Evolutionary conservation across 1,140 invertebrate species (phyloP).

Genomic region (Olivierus martensii): DNA sequence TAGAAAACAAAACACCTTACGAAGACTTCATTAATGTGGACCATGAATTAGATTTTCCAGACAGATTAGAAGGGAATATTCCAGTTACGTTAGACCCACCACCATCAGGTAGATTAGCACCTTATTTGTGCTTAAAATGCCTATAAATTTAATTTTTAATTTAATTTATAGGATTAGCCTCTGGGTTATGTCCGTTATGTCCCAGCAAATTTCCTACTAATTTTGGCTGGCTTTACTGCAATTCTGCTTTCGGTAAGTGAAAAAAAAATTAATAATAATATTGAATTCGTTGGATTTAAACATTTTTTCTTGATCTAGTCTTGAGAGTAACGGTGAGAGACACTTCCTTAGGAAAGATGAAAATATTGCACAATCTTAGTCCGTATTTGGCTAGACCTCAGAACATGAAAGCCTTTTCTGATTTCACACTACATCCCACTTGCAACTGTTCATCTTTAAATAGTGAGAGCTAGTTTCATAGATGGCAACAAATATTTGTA

Average conservation of each 20-base stretch:
- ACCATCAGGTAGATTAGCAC: too few relatives aligned
- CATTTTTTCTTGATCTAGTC: neutral
- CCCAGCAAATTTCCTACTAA: constrained; percentile 1
- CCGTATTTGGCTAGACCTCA: neutral
- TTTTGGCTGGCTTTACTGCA: constrained; percentile 3
- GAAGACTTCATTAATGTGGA: constrained; percentile 1
- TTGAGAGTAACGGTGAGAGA: neutral
- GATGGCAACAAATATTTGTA: too few relatives aligned
- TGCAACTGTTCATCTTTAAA: neutral
- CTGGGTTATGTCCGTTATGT: constrained; percentile 3
- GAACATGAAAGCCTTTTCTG: neutral
- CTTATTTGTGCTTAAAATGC: too few relatives aligned
- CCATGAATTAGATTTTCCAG: constrained; percentile 9
- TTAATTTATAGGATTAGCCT: neutral
- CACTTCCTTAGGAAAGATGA: neutral
- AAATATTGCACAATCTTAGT: constrained; percentile 8
- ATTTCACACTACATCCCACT: neutral
- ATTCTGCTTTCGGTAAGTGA: constrained; percentile 8
- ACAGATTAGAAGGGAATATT: constrained; percentile 8
- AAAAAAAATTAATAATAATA: too few relatives aligned
- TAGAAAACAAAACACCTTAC: neutral
- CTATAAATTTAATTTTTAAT: too few relatives aligned
- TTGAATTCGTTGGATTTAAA: too few relatives aligned
- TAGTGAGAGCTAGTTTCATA: neutral
- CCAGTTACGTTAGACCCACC: constrained; percentile 1